Conservation (phyloP, 1,140 invertebrate genomes). For the Colletes gigas region DNA sequence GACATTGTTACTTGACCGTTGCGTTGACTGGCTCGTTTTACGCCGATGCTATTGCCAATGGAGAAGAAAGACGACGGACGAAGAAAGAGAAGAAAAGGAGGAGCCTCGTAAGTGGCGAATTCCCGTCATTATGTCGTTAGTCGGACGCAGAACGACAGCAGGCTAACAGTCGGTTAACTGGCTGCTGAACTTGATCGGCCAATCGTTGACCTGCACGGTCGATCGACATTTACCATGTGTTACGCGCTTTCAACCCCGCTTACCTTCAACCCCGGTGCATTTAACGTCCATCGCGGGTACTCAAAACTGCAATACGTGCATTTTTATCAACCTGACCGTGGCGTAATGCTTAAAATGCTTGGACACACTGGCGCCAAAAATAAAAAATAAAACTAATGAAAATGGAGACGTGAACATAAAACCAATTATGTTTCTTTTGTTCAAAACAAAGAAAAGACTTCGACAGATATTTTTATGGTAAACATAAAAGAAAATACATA, state of each 20-base stretch:
- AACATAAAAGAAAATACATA: no score
- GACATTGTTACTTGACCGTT: constrained; percentile 57
- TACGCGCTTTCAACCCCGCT: constrained; percentile 22
- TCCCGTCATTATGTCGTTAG: constrained; percentile 79
- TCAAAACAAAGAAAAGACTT: no score
- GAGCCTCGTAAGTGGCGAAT: constrained; percentile 71
- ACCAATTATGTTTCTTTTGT: no score
- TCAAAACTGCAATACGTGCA: no score
- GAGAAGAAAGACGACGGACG: constrained; percentile 27
- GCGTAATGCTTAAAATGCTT: no score
- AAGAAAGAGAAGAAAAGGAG: constrained; percentile 56
- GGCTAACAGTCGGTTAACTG: constrained; percentile 70
- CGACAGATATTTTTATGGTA: no score
- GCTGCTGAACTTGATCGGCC: constrained; percentile 75
- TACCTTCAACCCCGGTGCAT: not conserved
- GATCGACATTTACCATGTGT: constrained; percentile 55
- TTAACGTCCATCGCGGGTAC: no score
- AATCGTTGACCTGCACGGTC: constrained; percentile 64
- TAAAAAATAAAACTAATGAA: no score
- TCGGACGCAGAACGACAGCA: constrained; percentile 60
- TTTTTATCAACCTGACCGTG: no score
- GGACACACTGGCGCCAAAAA: no score
- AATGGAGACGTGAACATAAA: no score
- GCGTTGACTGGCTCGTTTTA: constrained; percentile 52
- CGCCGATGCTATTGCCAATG: constrained; percentile 32